Conservation (phyloP, 2,888 invertebrate species). For the Thera britannica region DNA sequence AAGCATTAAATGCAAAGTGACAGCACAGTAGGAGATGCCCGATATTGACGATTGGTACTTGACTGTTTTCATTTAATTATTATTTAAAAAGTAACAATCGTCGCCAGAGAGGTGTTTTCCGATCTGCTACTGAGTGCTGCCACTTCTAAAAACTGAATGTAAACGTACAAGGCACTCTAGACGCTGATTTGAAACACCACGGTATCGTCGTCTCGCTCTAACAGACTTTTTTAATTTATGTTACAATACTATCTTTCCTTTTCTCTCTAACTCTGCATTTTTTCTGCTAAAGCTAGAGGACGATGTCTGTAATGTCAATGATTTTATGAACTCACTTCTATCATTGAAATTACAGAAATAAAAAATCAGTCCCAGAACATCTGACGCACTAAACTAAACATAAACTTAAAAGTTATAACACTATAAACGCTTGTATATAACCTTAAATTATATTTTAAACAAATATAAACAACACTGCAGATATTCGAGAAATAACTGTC, state of each 20-base stretch:
- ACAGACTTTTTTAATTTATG: slow-evolving; percentile 50
- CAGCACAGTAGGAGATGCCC: slow-evolving; percentile 80
- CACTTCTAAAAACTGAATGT: slow-evolving; percentile 62
- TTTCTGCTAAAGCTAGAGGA: slow-evolving; percentile 72
- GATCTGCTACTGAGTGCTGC: slow-evolving; percentile 78
- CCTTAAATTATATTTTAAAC: slow-evolving; percentile 13
- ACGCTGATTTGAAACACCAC: slow-evolving; percentile 84
- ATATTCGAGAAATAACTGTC: slow-evolving; percentile 14
- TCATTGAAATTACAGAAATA: slow-evolving; percentile 58
- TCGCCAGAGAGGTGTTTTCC: slow-evolving; percentile 54
- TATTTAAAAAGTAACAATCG: slow-evolving; percentile 69
- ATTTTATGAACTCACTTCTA: slow-evolving; percentile 46
- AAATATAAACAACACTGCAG: slow-evolving; percentile 9
- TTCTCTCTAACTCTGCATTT: slow-evolving; percentile 9
- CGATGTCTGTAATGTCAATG: slow-evolving; percentile 65
- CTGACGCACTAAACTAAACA: slow-evolving; percentile 71
- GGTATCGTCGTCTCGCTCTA: slow-evolving; percentile 73
- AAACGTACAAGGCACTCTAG: slow-evolving; percentile 80
- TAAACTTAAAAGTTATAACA: slow-evolving; percentile 44
- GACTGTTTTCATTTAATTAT: slow-evolving; percentile 39
- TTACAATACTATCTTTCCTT: slow-evolving; percentile 8
- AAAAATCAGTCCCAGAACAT: slow-evolving; percentile 74
- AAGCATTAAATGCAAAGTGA: slow-evolving; percentile 71
- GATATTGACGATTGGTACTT: slow-evolving; percentile 77
- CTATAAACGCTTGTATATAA: slow-evolving; percentile 15